A percentile compares a stretch with the other conserved stretches of the same genome.
Conservation (phyloP, 2,888 invertebrate genomes). For the Poecilobothrus nobilitatus region DNA sequence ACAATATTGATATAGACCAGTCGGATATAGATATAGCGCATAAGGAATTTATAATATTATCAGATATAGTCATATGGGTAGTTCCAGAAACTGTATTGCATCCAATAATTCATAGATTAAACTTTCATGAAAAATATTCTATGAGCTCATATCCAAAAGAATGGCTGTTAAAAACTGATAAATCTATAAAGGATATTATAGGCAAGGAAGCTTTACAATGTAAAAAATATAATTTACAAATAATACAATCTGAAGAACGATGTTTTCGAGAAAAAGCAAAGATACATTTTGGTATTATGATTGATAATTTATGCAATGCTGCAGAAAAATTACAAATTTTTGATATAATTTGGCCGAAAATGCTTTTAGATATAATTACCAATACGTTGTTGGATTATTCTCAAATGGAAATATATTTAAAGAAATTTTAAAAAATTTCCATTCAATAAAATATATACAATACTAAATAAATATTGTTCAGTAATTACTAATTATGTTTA, state of each 20-base stretch:
- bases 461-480: too few relatives aligned
- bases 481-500: too few relatives aligned
- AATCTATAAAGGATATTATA: conserved; percentile 69
- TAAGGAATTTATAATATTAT: conserved; percentile 61
- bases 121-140: conserved; percentile 52
- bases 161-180: conserved; percentile 64
- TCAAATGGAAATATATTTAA: conserved; percentile 72
- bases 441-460: background rate
- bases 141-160: conserved; percentile 54
- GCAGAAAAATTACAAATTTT: conserved; percentile 66
- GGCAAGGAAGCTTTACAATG: conserved; percentile 81
- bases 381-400: conserved; percentile 71
- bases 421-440: conserved; percentile 39
- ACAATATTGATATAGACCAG: conserved; percentile 54
- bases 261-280: conserved; percentile 67
- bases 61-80: conserved; percentile 71
- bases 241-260: background rate
- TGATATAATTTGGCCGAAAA: conserved; percentile 67
- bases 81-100: conserved; percentile 70
- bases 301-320: conserved; percentile 67
- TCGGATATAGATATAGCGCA: conserved; percentile 62
- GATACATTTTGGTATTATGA: conserved; percentile 57
- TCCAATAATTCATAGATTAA: conserved; percentile 63
- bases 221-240: conserved; percentile 34
- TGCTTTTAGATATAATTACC: conserved; percentile 67